Conservation (phyloP, 2,888 invertebrate genomes). For the Ichneumoninae sp. region DNA sequence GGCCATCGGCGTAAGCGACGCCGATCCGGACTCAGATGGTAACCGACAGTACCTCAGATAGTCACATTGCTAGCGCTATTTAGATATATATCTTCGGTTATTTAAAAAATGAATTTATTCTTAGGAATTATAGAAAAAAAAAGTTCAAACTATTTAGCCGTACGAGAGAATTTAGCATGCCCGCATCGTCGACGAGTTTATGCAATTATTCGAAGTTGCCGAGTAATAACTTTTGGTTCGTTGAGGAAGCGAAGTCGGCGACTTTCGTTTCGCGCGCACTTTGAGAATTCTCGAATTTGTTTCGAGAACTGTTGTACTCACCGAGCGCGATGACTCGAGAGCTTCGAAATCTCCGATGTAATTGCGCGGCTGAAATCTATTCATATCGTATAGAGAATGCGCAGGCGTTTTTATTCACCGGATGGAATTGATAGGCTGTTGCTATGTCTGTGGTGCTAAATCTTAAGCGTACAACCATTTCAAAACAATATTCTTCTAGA, state of each 20-base stretch:
- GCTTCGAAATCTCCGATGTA: background rate
- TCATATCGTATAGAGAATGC: slow-evolving; percentile 10
- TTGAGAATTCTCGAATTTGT: background rate
- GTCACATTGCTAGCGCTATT: slow-evolving; percentile 58
- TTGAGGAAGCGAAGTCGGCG: too few relatives aligned
- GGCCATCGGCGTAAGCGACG: slow-evolving; percentile 70
- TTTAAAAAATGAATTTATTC: slow-evolving; percentile 18
- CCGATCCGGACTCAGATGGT: slow-evolving; percentile 83
- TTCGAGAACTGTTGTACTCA: background rate
- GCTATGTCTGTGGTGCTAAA: slow-evolving; percentile 65
- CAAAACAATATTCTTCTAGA: slow-evolving; percentile 18
- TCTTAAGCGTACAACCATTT: slow-evolving; percentile 41
- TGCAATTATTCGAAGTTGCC: too few relatives aligned
- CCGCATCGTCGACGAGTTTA: background rate
- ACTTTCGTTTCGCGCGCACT: too few relatives aligned
- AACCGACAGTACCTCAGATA: slow-evolving; percentile 77
- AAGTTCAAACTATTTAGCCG: slow-evolving; percentile 31
- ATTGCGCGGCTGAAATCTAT: slow-evolving; percentile 12
- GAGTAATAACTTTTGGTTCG: too few relatives aligned
- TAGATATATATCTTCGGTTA: background rate
- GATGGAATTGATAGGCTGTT: slow-evolving; percentile 61
- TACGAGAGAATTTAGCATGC: slow-evolving; percentile 12
- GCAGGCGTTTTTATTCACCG: slow-evolving; percentile 1
- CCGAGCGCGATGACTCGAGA: background rate
- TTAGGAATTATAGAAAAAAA: slow-evolving; percentile 30